phyloP scores from a whole-genome alignment of 92 coral and sea anemone genomes.

The Metridium senile region DNA sequence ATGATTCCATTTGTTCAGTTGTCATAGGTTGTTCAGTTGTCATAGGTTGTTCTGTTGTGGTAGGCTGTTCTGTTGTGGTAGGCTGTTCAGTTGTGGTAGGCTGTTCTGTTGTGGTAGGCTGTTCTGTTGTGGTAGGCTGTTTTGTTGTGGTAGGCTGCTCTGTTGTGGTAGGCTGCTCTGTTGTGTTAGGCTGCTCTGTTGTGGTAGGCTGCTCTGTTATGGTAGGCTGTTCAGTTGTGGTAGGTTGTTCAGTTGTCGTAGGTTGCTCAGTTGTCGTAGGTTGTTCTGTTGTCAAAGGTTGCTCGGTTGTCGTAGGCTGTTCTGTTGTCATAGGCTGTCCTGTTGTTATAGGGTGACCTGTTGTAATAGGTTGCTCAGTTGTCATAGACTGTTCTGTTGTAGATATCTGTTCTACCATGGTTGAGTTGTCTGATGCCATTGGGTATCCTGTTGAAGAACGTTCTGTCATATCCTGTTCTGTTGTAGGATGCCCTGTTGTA shows the following conservation, averaged over 20 bases:
- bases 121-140: conserved; percentile 22
- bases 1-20: conserved; percentile 33
- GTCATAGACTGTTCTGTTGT: conserved; percentile 20
- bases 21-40: conserved; percentile 26
- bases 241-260: conserved; percentile 1
- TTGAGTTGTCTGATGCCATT: conserved; percentile 4
- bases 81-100: conserved; percentile 34
- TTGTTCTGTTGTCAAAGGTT: neutral
- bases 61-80: conserved; percentile 48
- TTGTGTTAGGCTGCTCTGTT: neutral
- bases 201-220: neutral
- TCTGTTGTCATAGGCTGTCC: conserved; percentile 6
- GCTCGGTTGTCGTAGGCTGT: neutral
- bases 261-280: conserved; percentile 15
- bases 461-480: neutral
- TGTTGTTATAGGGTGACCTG: conserved; percentile 1
- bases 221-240: neutral
- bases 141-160: conserved; percentile 21
- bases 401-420: conserved; percentile 10
- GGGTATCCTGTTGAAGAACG: conserved; percentile 1
- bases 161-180: neutral
- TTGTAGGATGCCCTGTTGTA: conserved; percentile 3
- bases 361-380: conserved; percentile 15
- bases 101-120: conserved; percentile 19
- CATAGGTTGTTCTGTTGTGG: conserved; percentile 25